Conservation (phyloP, 2,888 invertebrate species). For the Phengaris arion region DNA sequence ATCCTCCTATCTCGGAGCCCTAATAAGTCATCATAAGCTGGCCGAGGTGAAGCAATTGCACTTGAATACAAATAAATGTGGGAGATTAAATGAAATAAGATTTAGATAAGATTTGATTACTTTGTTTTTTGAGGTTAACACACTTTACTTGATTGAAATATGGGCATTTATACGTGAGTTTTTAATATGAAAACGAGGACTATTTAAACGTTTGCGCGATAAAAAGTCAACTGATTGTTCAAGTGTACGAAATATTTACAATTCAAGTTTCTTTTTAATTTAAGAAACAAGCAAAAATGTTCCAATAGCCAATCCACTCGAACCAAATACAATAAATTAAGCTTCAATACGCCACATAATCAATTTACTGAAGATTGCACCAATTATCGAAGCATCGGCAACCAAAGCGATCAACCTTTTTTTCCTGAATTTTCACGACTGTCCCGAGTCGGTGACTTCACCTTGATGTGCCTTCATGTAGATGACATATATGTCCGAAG, state of each 20-base stretch:
- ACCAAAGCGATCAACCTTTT: constrained; percentile 39
- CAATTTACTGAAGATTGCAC: constrained; percentile 39
- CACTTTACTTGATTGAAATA: neutral
- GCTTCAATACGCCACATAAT: constrained; percentile 32
- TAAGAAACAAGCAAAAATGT: constrained; percentile 12
- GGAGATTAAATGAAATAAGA: constrained; percentile 56
- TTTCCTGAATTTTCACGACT: constrained; percentile 54
- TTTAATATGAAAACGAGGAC: too few species aligned
- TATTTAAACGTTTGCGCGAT: too few species aligned
- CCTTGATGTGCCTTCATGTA: constrained; percentile 46
- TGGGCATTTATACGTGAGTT: too few species aligned
- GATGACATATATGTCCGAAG: constrained; percentile 52
- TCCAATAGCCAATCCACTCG: constrained; percentile 27
- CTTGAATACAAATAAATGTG: constrained; percentile 58
- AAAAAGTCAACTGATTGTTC: neutral
- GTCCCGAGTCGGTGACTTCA: constrained; percentile 60
- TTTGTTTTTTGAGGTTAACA: neutral
- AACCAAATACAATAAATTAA: constrained; percentile 31
- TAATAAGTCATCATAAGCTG: constrained; percentile 38
- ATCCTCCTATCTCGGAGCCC: neutral
- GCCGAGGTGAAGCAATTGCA: constrained; percentile 53
- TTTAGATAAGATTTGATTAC: constrained; percentile 32
- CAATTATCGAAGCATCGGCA: constrained; percentile 52
- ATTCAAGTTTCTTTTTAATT: constrained; percentile 12
- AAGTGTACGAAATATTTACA: neutral